Conservation (phyloP, 2,797 vertebrate species). For the Sebastes vulpes region DNA sequence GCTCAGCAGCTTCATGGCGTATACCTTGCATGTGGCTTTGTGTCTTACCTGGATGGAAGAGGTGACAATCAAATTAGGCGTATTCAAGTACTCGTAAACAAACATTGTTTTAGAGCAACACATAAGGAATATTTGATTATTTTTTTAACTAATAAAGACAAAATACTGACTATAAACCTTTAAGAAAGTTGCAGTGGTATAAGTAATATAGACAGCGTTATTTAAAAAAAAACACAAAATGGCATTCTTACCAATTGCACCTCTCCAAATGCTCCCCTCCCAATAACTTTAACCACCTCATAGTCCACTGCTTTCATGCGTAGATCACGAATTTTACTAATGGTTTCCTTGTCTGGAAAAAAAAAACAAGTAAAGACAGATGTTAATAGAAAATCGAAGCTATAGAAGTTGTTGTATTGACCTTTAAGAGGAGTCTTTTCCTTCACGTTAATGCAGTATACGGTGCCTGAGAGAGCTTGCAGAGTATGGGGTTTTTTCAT, state of each 20-base stretch:
- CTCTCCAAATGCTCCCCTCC: slow-evolving; percentile 98
- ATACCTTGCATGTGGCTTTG: slow-evolving; percentile 95
- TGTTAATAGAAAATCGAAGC: not conserved
- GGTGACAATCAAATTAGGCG: not conserved
- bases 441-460: not conserved
- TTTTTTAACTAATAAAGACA: not conserved
- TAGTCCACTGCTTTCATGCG: slow-evolving; percentile 99
- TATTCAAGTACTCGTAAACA: not conserved
- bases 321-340: slow-evolving; percentile 97
- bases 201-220: not conserved
- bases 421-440: not conserved
- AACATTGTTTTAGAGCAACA: not conserved
- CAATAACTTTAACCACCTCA: slow-evolving; percentile 99
- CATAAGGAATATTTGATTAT: not conserved
- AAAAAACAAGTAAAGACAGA: not conserved
- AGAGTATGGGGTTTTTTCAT: not conserved
- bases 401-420: not conserved
- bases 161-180: not conserved
- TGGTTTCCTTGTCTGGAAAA: slow-evolving; percentile 94
- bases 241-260: slow-evolving; percentile 93
- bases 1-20: slow-evolving; percentile 99
- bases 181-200: not conserved
- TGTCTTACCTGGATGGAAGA: slow-evolving; percentile 90
- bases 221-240: not conserved
- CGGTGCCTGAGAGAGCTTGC: not conserved